Evolutionary conservation across 1,140 invertebrate genomes (phyloP).

Genomic region (Hesperophylax magnus): DNA sequence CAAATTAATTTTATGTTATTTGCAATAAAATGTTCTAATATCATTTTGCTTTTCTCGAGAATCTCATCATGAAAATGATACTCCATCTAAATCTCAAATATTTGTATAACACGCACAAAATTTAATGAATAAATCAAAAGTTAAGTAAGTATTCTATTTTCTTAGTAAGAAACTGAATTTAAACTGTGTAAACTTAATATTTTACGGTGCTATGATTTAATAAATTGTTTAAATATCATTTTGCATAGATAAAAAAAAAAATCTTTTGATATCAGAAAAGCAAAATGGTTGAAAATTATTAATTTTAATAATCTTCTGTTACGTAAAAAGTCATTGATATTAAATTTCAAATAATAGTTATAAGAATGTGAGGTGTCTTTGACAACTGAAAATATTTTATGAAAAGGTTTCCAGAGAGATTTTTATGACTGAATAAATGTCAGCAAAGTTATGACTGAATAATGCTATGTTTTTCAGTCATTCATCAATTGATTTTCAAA

Average conservation of each 20-base stretch:
- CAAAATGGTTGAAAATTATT: neutral
- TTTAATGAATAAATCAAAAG: no score
- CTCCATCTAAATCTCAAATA: no score
- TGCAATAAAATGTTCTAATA: neutral
- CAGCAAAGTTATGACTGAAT: constrained; percentile 13
- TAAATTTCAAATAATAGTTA: no score
- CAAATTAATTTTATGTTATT: neutral
- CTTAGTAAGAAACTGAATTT: no score
- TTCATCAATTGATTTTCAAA: constrained; percentile 8
- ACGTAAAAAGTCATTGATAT: no score
- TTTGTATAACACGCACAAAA: no score
- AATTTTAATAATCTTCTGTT: no score
- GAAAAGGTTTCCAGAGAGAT: no score
- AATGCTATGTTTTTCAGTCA: neutral
- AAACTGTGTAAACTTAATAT: neutral
- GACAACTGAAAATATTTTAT: no score
- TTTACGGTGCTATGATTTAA: neutral
- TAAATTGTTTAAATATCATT: neutral
- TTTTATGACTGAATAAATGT: constrained; percentile 10
- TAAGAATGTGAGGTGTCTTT: no score
- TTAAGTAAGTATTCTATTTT: no score
- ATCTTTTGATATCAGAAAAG: constrained; percentile 3
- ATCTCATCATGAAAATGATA: no score
- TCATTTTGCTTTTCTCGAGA: neutral
- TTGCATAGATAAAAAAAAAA: neutral